Percentiles rank a stretch among this genome's conserved stretches.
phyloP scores from a whole-genome alignment of 2,888 invertebrate species.

The Drosophila algonquin region DNA sequence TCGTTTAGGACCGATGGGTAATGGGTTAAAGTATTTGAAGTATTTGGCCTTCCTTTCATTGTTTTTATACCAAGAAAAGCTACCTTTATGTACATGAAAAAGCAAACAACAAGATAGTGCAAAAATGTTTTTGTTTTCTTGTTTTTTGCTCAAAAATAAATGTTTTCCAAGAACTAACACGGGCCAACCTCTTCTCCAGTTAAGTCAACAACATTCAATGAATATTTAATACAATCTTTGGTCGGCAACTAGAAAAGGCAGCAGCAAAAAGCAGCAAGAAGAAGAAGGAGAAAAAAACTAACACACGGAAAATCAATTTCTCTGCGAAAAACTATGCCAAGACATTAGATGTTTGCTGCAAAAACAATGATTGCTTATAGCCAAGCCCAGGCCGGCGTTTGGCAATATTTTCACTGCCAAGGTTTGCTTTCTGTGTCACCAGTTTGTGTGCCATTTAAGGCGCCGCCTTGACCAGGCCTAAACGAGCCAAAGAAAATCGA shows the following conservation, averaged over 20 bases:
- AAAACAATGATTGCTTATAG: constrained; percentile 18
- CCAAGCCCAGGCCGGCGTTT: constrained; percentile 38
- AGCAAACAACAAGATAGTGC: background rate
- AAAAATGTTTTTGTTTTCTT: background rate
- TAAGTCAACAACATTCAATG: background rate
- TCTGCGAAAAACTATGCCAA: constrained; percentile 37
- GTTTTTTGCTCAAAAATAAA: background rate
- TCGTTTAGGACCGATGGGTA: too few species aligned
- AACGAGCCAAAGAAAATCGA: constrained; percentile 20
- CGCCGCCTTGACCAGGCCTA: constrained; percentile 32
- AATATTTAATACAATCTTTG: constrained; percentile 17
- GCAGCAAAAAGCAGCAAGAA: background rate
- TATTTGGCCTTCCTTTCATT: background rate
- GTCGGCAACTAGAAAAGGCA: constrained; percentile 1
- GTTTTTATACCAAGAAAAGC: background rate
- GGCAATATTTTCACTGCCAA: constrained; percentile 64
- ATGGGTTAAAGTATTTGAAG: too few species aligned
- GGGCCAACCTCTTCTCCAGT: background rate
- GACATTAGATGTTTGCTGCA: constrained; percentile 18
- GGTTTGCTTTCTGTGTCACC: constrained; percentile 43
- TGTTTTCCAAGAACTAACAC: background rate
- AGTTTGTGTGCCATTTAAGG: constrained; percentile 44
- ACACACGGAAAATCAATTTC: constrained; percentile 31
- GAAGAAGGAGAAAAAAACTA: background rate
- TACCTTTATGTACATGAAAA: background rate